Evolutionary conservation across 1,140 invertebrate species (phyloP).

Genomic region (Habropoda laboriosa): DNA sequence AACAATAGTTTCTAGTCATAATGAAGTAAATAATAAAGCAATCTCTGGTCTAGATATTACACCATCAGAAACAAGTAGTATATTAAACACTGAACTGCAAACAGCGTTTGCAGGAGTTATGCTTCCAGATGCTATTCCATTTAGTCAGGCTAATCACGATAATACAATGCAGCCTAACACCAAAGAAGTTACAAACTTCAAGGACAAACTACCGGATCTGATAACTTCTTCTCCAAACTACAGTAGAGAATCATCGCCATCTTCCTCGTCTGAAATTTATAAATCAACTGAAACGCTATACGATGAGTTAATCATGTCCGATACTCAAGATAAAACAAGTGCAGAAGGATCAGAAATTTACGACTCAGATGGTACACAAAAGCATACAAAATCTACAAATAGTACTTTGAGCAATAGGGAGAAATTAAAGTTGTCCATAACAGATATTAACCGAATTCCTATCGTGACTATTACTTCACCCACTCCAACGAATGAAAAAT

Average conservation of each 20-base stretch:
- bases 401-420: not conserved
- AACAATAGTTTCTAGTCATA: not conserved
- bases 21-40: not conserved
- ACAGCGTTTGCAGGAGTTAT: slow-evolving; percentile 55
- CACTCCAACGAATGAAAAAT: slow-evolving; percentile 71
- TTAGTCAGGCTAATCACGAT: slow-evolving; percentile 31
- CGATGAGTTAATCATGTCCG: slow-evolving; percentile 6
- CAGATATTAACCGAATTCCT: slow-evolving; percentile 33
- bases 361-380: not conserved
- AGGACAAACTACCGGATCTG: slow-evolving; percentile 72
- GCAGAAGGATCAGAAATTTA: not conserved
- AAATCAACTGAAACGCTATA: slow-evolving; percentile 38
- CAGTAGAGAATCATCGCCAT: slow-evolving; percentile 57
- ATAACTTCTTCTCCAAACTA: slow-evolving; percentile 72
- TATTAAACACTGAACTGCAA: slow-evolving; percentile 28
- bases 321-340: not conserved
- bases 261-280: slow-evolving; percentile 49
- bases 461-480: slow-evolving; percentile 70
- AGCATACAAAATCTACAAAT: not conserved
- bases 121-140: slow-evolving; percentile 67
- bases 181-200: slow-evolving; percentile 32
- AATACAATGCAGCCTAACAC: slow-evolving; percentile 25
- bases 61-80: slow-evolving; percentile 1
- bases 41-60: not conserved
- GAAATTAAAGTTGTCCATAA: slow-evolving; percentile 17